Base-by-base conservation (phyloP, 1,140 invertebrate genomes). In the Magallana ariakensis region DNA sequence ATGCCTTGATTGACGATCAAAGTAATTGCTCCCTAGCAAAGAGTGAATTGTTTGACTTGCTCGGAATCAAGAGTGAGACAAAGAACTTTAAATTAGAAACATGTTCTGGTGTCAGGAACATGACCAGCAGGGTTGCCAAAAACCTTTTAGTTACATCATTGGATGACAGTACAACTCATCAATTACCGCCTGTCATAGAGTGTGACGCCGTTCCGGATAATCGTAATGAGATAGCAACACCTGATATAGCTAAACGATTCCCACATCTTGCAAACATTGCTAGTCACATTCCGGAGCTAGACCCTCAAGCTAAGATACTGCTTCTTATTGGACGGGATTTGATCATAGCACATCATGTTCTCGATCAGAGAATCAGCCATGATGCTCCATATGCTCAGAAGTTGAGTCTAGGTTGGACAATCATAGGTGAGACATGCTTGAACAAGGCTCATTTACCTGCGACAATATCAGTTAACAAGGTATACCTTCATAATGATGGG, bases 1-100 rank as follows among this genome's bases (percentile, higher is more conserved):
- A 85, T 55, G 83, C 84, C 4, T 62, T 88, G 16, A 81, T 87
- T n/a, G 87, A 88, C 33, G 87, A 88, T 22, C 87, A 88, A 58
- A 88, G 86, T 26, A 87, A 87, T 66, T 54, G 60, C 1, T 87
- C 87, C 5, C 55, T 85, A 10, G 84, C 70, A 3, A 84, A 66
- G 8, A 57, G 83, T 19, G 84, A 85, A 22, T 53, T 85, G 9
- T 60, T 88, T 19, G 87, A 88, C 11, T 10, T 22, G 16, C 58
- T 88, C 13, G 53, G 26, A 3, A 83, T 88, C 16, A 16, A 84
- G 2, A 19, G n/a, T 10, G 56, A 87, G 56, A 26, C 66, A 10
- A 84, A 55, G 60, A 55, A 87, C 56, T 87, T 75, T 84, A 22
- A 55, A 54, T 16, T 87, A 13, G 80, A 70, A 80, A 87, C 60